Evolutionary conservation across 2,888 invertebrate genomes (phyloP), one percentile per base, ranked within the genome.

Genomic region (Catocala nupta): DNA sequence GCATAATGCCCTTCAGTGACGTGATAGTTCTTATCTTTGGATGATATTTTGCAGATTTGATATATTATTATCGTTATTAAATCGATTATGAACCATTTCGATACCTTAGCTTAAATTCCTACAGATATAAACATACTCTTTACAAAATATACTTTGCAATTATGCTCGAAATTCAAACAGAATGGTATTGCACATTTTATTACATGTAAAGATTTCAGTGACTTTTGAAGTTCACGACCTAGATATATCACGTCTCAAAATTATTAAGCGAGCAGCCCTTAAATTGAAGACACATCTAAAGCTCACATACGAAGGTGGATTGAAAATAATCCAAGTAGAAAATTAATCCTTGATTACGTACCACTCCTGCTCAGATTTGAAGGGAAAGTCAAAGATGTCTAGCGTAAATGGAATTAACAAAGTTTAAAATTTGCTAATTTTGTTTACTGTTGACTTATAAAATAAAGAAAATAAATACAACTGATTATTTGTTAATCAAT

Each of bases 321-420:
- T 94, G 93, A 93, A 94, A 93, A 89, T 92, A 92, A 93, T 93
- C 90, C 93, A 88, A 90, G 93, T 90, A 91, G 92, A 94, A 94
- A 93, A 93, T 94, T 92, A 94, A 93, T 92, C 91, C 91, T 89
- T 93, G 92, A 93, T 93, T 92, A 92, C 92, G 87, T 86, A 82
- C 86, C 85, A 81, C 85, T 86, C 83, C 79, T 77, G 73, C 81
- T 81, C 77, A 84, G 87, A 88, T 88, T 85, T 84, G 82, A 85
- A 82, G 83, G 82, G 78, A 68, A 55, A 59, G 48, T 77, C 77
- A 61, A 72, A 75, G 85, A 86, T 82, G 61, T 78, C 71, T 33
- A 55, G 58, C 49, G 50, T 55, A 5, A 61, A 72, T 84, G 70
- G 81, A 85, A 73, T 55, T 42, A 25, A 54, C 53, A 45, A 63